Evolutionary conservation across 1,140 invertebrate genomes (phyloP).

Genomic region (Pseudomyrmex concolor): DNA sequence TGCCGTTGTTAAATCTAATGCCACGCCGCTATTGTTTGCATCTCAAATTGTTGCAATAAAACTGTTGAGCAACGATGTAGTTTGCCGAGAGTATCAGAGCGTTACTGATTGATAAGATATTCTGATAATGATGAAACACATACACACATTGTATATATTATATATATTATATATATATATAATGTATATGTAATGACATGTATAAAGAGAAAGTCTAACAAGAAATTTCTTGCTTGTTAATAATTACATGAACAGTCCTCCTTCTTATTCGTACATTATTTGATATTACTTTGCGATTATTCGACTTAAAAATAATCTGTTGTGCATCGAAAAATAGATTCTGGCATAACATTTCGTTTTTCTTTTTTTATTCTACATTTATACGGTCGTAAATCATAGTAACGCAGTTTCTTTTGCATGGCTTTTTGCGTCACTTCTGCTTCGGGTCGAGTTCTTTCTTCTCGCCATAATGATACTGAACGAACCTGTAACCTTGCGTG

Average conservation of each 20-base stretch:
- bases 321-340: neutral
- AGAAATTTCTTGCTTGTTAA: too few species aligned
- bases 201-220: too few species aligned
- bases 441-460: neutral
- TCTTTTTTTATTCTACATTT: neutral
- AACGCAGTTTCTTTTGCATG: neutral
- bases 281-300: neutral
- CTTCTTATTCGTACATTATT: neutral
- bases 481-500: constrained; percentile 91
- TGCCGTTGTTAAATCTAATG: constrained; percentile 40
- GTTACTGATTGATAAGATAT: constrained; percentile 46
- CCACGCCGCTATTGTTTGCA: constrained; percentile 45
- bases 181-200: too few species aligned
- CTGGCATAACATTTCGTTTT: neutral
- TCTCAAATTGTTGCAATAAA: constrained; percentile 51
- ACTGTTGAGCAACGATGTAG: constrained; percentile 48
- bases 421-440: neutral
- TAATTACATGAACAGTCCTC: too few species aligned
- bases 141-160: constrained; percentile 2
- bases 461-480: constrained; percentile 86
- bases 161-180: constrained; percentile 3
- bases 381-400: neutral
- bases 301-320: neutral
- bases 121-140: constrained; percentile 28
- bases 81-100: constrained; percentile 50